These are phyloP conservation scores for Plodia interpunctella DNA, from an alignment of 1,140 invertebrate genomes.

Conservation along the genomic window DNA sequence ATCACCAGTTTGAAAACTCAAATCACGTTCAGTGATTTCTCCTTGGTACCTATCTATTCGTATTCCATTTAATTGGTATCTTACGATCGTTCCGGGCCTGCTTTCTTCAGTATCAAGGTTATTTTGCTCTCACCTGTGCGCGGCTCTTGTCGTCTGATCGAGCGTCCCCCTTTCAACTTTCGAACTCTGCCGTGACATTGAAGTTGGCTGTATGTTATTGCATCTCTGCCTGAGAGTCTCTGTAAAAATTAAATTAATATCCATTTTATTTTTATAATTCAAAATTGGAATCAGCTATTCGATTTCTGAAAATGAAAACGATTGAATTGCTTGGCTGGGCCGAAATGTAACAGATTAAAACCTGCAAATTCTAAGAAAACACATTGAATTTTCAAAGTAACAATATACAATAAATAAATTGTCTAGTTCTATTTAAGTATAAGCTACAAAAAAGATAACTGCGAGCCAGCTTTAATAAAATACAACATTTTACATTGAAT, in stretches of 20 bases:
- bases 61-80: slow-evolving; percentile 45
- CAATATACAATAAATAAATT: no score
- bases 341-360: no score
- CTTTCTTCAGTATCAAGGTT: slow-evolving; percentile 63
- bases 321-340: no score
- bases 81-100: slow-evolving; percentile 41
- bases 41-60: slow-evolving; percentile 27
- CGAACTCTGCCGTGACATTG: slow-evolving; percentile 24
- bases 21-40: slow-evolving; percentile 24
- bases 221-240: background rate
- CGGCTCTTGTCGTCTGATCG: slow-evolving; percentile 30
- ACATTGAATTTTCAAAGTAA: no score
- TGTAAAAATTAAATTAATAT: background rate
- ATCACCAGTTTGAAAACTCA: slow-evolving; percentile 9
- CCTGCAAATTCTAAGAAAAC: no score
- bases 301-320: no score
- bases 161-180: slow-evolving; percentile 50
- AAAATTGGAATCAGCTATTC: background rate
- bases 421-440: no score
- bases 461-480: no score
- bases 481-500: no score
- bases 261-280: background rate
- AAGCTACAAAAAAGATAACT: no score
- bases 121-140: slow-evolving; percentile 45
- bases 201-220: slow-evolving; percentile 3